Base-by-base conservation (phyloP, 2,113 vertebrate genomes). In the Ornithorhynchus anatinus region DNA sequence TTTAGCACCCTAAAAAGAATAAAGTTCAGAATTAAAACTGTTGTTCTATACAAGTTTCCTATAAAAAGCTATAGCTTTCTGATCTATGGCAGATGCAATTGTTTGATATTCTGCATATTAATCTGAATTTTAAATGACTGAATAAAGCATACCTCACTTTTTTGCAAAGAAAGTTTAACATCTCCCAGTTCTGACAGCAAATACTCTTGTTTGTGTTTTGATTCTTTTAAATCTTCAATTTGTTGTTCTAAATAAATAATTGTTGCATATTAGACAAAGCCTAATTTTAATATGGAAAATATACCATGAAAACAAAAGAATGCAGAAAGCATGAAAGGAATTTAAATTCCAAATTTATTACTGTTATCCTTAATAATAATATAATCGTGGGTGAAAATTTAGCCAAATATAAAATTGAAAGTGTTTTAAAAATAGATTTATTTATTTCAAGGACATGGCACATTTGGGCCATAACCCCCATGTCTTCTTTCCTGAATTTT, bases 131-230 rank as follows among this genome's bases (percentile, higher is more conserved):
- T 82, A 61, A 77, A 44, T 32, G 33, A 4, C 3, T 75, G 65
- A 32, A 35, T 15, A 72, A 70, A 58, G 44, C 84, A 56, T 90
- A 97, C 96, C 93, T 96, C 79, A 77, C 48, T 74, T 62, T 94
- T 94, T 82, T 85, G 77, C 76, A 90, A 89, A n/a, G 82, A 83
- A 56, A 90, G 66, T 87, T 94, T 93, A 75, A 69, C 78, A 59
- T 80, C 80, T 81, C 93, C 84, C 40, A 96, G 76, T 84, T 96
- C 91, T 84, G 90, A 79, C 69, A 85, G 80, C 84, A 96, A 84
- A 22, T 56, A 66, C 47, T 95, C 74, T 47, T 91, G 87, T 71
- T 92, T 90, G 60, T 85, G 59, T 79, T 93, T 91, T 66, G 85
- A 91, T 47, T 86, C 86, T 80, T 90, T 88, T 47, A 97, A 81